Evolutionary conservation across 2,797 vertebrate species (phyloP), one percentile per base, ranked within the genome.

Genomic region (Aulostomus chinensis): DNA sequence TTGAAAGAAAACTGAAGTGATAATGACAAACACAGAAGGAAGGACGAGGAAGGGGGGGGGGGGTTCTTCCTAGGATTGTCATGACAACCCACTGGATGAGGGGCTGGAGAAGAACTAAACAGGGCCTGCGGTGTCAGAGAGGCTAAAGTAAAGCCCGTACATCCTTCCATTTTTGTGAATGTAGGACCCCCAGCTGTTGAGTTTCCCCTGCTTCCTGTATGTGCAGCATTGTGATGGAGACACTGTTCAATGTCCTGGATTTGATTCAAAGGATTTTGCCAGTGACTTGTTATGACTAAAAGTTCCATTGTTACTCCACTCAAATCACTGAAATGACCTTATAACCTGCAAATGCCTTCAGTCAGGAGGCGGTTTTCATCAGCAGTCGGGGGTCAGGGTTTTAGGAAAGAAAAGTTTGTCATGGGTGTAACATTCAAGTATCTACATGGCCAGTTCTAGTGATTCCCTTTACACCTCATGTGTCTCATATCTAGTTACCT

Each of bases 201-300:
- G 68, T 58, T 79, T 68, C 43, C 51, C 33, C 9, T 49, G 60
- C 68, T 80, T 90, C 80, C 84, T 82, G 62, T 39, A 52, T 41
- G 30, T 28, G 38, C 34, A 49, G 45, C 34, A 28, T 9, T 47
- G 28, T 25, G 20, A 52, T 3, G 15, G 6, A 25, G 24, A 9
- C 6, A 8, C n/a, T n/a, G n/a, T n/a, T n/a, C n/a, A n/a, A n/a
- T n/a, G n/a, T n/a, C n/a, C n/a, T n/a, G n/a, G n/a, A n/a, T n/a
- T n/a, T n/a, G n/a, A n/a, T n/a, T n/a, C n/a, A n/a, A n/a, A n/a
- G n/a, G n/a, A n/a, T n/a, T n/a, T n/a, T n/a, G 24, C 9, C 6
- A 22, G 9, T 25, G 24, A 25, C 6, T 9, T 15, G 1, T 4
- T 37, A 9, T 1, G 11, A 48, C 28, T 35, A 20, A 16, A 38